Evolutionary conservation across 2,797 vertebrate genomes (phyloP), one percentile per base, ranked within the genome.

Genomic region (Tinamus major): DNA sequence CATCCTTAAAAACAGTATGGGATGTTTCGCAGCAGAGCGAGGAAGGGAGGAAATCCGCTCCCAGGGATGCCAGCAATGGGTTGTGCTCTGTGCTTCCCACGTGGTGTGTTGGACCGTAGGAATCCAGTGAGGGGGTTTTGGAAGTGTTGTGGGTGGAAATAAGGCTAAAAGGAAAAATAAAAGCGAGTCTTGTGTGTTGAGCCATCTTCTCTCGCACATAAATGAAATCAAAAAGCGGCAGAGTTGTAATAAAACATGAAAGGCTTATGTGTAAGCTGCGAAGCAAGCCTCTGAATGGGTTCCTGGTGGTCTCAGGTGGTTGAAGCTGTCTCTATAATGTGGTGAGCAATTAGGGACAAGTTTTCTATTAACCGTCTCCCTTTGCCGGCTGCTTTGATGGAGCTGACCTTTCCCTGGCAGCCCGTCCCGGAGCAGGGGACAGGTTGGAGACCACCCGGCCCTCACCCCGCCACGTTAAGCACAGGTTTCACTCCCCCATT

Each of bases 261-360:
- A 98, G 97, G 96, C 96, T 97, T 98, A 97, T 89, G 95, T 71
- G 88, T 97, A 96, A 94, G 96, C 96, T 86, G 12, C 88, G 90
- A 96, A 95, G 93, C 94, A 70, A 92, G 78, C 89, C 85, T 95
- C 80, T 97, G 97, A 97, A 97, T 96, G 97, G 97, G 83, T 87
- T 97, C 93, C 63, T 93, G 59, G 91, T 35, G 97, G 98, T 98
- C 98, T 98, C 98, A 99, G 98, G 98, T 99, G 98, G 98, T 98
- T 97, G 97, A 98, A 98, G 97, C 97, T 97, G 90, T 95, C 97
- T 89, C 97, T 97, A 97, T 98, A 98, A 98, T 97, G 89, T 82
- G 92, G 71, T 63, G 53, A 97, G 97, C 97, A 98, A 98, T 98
- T 96, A 98, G 96, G 96, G 96, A 95, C 83, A 86, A 95, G 96